These are phyloP conservation scores for Psophia crepitans DNA, from an alignment of 2,113 vertebrate species.

Conservation along the genomic window DNA sequence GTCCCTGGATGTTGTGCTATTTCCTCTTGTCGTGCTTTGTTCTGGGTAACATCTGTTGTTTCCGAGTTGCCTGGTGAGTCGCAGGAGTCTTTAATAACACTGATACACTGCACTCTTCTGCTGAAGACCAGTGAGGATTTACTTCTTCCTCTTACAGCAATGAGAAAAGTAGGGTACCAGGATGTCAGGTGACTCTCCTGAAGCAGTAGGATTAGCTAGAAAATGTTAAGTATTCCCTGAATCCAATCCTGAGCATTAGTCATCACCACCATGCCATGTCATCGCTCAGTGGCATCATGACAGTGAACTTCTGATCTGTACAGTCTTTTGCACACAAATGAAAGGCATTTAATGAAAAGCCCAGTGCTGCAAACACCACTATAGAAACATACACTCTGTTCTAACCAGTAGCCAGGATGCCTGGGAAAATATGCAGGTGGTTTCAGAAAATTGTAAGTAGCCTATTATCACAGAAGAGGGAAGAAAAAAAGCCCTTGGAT, in stretches of 20 bases:
- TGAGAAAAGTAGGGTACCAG: background rate
- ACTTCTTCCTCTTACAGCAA: background rate
- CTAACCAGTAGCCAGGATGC: background rate
- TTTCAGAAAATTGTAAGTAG: background rate
- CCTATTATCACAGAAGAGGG: background rate
- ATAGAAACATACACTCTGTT: background rate
- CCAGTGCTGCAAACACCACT: background rate
- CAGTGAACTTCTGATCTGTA: background rate
- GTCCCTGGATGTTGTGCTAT: background rate
- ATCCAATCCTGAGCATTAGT: background rate
- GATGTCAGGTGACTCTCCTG: background rate
- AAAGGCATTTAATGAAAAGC: background rate
- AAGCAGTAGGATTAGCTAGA: background rate
- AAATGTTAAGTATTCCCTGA: background rate
- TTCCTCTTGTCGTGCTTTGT: background rate
- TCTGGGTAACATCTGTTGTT: background rate
- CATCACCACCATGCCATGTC: background rate
- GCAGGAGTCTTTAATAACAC: background rate
- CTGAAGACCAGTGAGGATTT: background rate
- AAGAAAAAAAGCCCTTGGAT: background rate
- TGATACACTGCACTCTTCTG: background rate
- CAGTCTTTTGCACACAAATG: background rate
- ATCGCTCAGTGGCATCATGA: background rate
- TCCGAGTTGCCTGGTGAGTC: background rate
- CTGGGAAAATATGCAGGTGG: constrained; percentile 40